Evolutionary conservation across 2,888 invertebrate species (phyloP), one percentile per base, ranked within the genome.

Genomic region (Cataglyphis rosenhaueri): DNA sequence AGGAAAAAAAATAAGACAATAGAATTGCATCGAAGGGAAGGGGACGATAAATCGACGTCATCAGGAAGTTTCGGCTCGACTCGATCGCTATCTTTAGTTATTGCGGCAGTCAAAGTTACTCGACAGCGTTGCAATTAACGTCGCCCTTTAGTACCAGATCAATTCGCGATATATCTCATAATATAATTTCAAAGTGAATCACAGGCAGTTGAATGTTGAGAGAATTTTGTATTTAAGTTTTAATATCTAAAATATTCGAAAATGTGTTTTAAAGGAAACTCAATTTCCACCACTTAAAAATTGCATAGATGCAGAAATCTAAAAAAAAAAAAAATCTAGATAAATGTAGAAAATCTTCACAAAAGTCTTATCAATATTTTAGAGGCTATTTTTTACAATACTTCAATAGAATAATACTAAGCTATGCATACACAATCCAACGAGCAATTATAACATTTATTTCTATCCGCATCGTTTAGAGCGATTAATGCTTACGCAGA

Each of bases 21-120:
- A 32, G 59, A 64, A 78, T 82, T 76, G 44, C n/a, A 6, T 38
- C n/a, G n/a, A 25, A 29, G 44, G 25, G 32, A 32, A 35, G n/a
- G 41, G 61, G 64, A 44, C 62, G 55, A 38, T 25, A 55, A 79
- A 73, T 71, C 41, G 55, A 41, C 55, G 61, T 15, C n/a, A 66
- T 76, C 81, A 85, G 89, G 85, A 87, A 88, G 71, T 81, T 89
- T 86, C 59, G 64, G 38, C 65, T 41, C 32, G 48, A 35, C 5
- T 62, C 59, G 85, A 88, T 89, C 57, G 62, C 84, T 84, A 82
- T 86, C 73, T 78, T 41, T 52, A 81, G 83, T 84, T 85, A 82
- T 41, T 75, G n/a, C 12, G n/a, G 59, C n/a, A 38, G 29, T 71
- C 25, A 57, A 65, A 61, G 35, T 12, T 78, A 41, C 76, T 64